phyloP scores from a whole-genome alignment of 2,888 invertebrate genomes.

The Lasioglossum figueresi region DNA sequence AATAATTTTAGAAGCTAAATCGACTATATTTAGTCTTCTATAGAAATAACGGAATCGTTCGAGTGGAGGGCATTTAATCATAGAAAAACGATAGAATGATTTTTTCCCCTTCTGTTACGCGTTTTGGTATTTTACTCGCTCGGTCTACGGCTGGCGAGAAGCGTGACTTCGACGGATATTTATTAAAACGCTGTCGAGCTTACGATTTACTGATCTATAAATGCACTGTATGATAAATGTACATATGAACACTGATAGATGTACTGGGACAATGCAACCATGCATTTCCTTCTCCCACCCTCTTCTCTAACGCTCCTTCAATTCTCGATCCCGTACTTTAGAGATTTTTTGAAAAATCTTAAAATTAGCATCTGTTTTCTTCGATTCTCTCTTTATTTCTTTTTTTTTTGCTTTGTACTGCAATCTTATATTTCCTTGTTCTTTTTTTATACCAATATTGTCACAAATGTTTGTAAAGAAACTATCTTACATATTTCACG shows the following conservation, averaged over 20 bases:
- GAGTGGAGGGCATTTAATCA: neutral
- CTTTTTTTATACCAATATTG: slow-evolving; percentile 69
- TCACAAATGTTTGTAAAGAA: slow-evolving; percentile 70
- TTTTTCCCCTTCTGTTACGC: slow-evolving; percentile 23
- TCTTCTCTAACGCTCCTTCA: slow-evolving; percentile 12
- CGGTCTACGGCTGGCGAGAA: slow-evolving; percentile 34
- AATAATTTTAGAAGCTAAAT: slow-evolving; percentile 42
- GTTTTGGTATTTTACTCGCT: slow-evolving; percentile 25
- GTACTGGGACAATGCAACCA: slow-evolving; percentile 49
- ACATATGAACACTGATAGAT: slow-evolving; percentile 64
- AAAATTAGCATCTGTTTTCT: slow-evolving; percentile 58
- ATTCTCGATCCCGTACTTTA: slow-evolving; percentile 29
- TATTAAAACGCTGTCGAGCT: slow-evolving; percentile 57
- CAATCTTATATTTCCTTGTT: slow-evolving; percentile 50
- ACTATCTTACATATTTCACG: slow-evolving; percentile 68
- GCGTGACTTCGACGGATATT: slow-evolving; percentile 37
- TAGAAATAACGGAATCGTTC: slow-evolving; percentile 24
- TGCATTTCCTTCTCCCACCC: slow-evolving; percentile 21
- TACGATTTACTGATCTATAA: slow-evolving; percentile 64
- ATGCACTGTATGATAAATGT: slow-evolving; percentile 67
- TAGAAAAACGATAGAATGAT: slow-evolving; percentile 33
- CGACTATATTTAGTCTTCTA: slow-evolving; percentile 44
- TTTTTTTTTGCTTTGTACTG: slow-evolving; percentile 67
- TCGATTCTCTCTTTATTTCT: slow-evolving; percentile 29
- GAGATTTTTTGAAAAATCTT: slow-evolving; percentile 62